Evolutionary conservation across 2,113 vertebrate genomes (phyloP), one percentile per base, ranked within the genome.

Genomic region (Limnothrissa miodon): DNA sequence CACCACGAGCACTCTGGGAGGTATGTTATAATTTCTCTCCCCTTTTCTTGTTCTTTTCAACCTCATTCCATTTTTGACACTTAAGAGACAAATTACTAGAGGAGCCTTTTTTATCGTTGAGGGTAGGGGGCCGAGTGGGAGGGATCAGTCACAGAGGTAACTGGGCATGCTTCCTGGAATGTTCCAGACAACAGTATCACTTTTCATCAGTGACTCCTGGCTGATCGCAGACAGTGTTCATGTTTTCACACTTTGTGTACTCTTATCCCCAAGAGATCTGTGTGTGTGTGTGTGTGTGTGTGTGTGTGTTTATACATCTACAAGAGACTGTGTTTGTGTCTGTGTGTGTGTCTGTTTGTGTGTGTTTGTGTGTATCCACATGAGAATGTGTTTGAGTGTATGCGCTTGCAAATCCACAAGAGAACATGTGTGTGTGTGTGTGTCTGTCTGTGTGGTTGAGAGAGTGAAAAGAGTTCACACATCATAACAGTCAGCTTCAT

Each of bases 241-340:
- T 88, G 86, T 90, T 88, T 91, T 90, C 88, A 87, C 86, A 87
- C 87, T 87, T 66, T 83, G 79, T 29, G 81, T 82, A 87, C 78
- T 59, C 36, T 33, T 66, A 66, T 66, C 29, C 59, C n/a, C 59
- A 33, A 25, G 51, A 56, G 51, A 29, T 25, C 8, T 1, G n/a
- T 66, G 80, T 66, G 59, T 33, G 59, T 29, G 29, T 66, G n/a
- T 66, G 25, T 66, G n/a, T 66, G 59, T 23, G 51, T 53, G 51
- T 53, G 51, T 23, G 51, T 53, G 51, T 53, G 21, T 48, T 9
- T 48, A 15, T 48, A 15, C 11, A 13, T 48, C 10, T 48, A 13
- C 17, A 13, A 17, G 11, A 74, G 81, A 13, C 1, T 59, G 78
- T 17, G 70, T 39, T 36, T 11, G 48, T 17, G 53, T 17, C 78